A percentile compares a stretch with the other conserved stretches of the same genome.
Evolutionary conservation across 2,888 invertebrate species (phyloP).

Genomic region (Strigamia maritima): DNA sequence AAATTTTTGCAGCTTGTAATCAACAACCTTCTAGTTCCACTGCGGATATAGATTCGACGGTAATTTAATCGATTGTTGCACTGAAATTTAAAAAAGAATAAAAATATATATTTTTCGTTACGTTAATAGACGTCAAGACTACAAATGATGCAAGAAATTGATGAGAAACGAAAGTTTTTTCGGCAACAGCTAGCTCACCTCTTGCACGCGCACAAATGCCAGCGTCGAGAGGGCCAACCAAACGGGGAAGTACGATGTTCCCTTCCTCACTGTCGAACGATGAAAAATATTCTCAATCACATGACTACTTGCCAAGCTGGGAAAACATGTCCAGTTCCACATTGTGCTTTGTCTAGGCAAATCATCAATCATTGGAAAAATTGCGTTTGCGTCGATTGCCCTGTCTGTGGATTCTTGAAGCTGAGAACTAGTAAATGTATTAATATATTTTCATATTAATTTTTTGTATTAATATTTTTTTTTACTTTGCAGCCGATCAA

Average conservation of each 20-base stretch:
- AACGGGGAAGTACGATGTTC: conserved; percentile 77
- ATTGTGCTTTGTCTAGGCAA: conserved; percentile 97
- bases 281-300: conserved; percentile 97
- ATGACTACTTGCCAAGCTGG: conserved; percentile 97
- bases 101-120: no score
- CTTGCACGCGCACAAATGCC: conserved; percentile 98
- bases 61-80: no score
- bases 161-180: conserved; percentile 92
- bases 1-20: no score
- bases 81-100: no score
- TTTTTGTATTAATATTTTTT: not conserved
- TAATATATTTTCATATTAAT: no score
- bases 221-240: conserved; percentile 84
- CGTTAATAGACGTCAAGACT: no score
- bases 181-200: conserved; percentile 96
- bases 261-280: conserved; percentile 97
- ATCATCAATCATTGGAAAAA: conserved; percentile 99
- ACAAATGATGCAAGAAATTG: no score
- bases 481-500: conserved; percentile 27
- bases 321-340: conserved; percentile 85
- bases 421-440: no score
- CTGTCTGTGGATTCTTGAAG: conserved; percentile 95
- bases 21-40: no score
- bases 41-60: no score
- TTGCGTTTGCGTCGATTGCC: conserved; percentile 91